A percentile compares a stretch with the other conserved stretches of the same genome.
These are phyloP conservation scores for Mus musculus DNA, from an alignment of 2,113 vertebrate genomes.

Conservation along the genomic window DNA sequence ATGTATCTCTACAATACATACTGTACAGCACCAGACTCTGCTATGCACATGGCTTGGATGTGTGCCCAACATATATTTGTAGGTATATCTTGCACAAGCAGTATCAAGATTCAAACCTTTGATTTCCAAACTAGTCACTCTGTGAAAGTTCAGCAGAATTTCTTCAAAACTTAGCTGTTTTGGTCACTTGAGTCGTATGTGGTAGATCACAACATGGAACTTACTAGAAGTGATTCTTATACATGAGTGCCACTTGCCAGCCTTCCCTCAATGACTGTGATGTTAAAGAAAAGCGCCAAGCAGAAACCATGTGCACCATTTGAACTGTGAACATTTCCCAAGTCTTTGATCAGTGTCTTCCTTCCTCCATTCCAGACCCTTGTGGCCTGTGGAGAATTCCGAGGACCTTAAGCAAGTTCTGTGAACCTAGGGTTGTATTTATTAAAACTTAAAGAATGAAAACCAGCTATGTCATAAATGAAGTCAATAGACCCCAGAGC, in stretches of 20 bases:
- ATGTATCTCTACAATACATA: neutral
- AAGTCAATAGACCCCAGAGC: neutral
- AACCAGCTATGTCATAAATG: conserved; percentile 21
- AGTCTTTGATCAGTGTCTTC: conserved; percentile 52
- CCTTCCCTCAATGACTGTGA: conserved; percentile 26
- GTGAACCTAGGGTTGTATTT: conserved; percentile 32
- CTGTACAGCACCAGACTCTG: neutral
- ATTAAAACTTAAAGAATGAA: conserved; percentile 65
- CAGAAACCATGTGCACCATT: conserved; percentile 47
- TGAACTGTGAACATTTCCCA: conserved; percentile 58
- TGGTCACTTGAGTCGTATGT: conserved; percentile 41
- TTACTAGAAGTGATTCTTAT: conserved; percentile 59
- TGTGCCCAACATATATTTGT: neutral
- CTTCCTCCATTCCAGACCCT: conserved; percentile 26
- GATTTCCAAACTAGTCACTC: conserved; percentile 22
- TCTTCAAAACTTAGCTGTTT: conserved; percentile 61
- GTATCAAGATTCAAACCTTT: conserved; percentile 10
- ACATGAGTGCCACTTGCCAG: conserved; percentile 40
- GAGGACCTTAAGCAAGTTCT: conserved; percentile 23
- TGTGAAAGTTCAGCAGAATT: conserved; percentile 48
- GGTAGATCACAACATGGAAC: conserved; percentile 31
- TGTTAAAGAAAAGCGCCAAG: conserved; percentile 51
- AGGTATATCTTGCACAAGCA: neutral
- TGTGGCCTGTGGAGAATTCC: neutral
- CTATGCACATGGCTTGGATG: neutral